Evolutionary conservation across 2,113 vertebrate genomes (phyloP).

Genomic region (Zootoca vivipara): DNA sequence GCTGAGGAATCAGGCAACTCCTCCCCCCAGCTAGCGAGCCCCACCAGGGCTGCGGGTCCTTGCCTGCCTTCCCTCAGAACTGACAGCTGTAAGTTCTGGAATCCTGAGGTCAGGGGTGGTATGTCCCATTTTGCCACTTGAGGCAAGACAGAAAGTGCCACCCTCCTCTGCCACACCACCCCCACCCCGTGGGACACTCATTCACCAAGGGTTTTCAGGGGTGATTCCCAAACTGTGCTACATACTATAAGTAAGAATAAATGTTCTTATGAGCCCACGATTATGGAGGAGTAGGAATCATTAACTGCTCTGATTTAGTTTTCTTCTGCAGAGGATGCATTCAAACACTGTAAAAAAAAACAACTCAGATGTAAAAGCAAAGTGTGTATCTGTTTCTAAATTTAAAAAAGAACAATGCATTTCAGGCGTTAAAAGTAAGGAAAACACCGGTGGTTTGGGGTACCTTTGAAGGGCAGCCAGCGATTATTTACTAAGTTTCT

Average conservation of each 20-base stretch:
- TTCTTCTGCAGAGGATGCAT: not conserved
- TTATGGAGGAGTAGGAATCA: not conserved
- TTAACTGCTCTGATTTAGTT: not conserved
- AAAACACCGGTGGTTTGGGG: not conserved
- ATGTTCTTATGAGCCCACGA: not conserved
- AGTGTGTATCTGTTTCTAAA: not conserved
- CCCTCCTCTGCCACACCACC: too few species aligned
- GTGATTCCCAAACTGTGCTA: not conserved
- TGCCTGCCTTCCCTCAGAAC: too few species aligned
- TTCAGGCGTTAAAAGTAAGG: not conserved
- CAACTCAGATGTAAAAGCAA: not conserved
- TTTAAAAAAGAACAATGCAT: not conserved
- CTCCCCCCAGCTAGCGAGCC: too few species aligned
- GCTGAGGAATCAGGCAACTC: too few species aligned
- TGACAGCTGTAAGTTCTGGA: too few species aligned
- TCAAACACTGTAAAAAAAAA: not conserved
- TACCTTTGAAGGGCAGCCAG: not conserved
- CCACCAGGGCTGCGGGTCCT: too few species aligned
- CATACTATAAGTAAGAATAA: not conserved
- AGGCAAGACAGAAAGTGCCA: too few species aligned
- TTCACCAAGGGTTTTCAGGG: not conserved
- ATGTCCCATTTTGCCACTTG: too few species aligned
- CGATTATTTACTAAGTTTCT: not conserved
- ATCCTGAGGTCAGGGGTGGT: too few species aligned
- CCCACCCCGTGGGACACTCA: too few species aligned